Percentiles rank a stretch among this genome's conserved stretches.
Conservation (phyloP, 1,140 invertebrate genomes). For the Pseudomyrmex sp. region DNA sequence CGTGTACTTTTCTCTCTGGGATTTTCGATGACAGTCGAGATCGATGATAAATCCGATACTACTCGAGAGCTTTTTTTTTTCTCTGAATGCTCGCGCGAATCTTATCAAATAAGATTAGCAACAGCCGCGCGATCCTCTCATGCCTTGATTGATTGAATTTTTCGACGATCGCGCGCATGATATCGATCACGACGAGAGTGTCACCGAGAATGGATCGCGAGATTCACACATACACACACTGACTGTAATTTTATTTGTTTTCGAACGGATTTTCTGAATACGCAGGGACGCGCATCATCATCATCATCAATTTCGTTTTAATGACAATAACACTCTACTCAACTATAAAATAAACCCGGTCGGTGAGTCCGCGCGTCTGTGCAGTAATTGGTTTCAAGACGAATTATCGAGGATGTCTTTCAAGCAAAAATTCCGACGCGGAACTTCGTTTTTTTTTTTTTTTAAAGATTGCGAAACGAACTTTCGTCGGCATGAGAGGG, state of each 20-base stretch:
- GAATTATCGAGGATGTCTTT: constrained; percentile 12
- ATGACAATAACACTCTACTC: too few species aligned
- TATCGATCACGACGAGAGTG: background rate
- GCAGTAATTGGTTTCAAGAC: background rate
- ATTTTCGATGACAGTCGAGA: background rate
- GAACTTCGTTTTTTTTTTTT: too few species aligned
- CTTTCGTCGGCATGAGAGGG: constrained; percentile 31
- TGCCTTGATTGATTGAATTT: constrained; percentile 24
- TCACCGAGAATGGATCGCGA: too few species aligned
- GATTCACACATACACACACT: too few species aligned
- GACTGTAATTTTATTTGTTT: constrained; percentile 10
- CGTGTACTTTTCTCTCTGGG: background rate
- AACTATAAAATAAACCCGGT: too few species aligned
- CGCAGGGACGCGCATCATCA: background rate
- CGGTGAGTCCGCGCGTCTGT: too few species aligned
- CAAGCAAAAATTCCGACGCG: background rate
- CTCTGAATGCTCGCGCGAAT: constrained; percentile 42
- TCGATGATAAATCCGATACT: constrained; percentile 5
- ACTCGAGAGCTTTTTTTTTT: background rate
- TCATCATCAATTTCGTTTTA: background rate
- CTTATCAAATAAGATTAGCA: constrained; percentile 57
- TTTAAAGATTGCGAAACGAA: too few species aligned
- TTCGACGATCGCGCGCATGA: constrained; percentile 2
- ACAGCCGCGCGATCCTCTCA: constrained; percentile 33
- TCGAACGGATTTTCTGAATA: background rate